These are phyloP conservation scores for Pelodytes ibericus DNA, from an alignment of 2,797 vertebrate genomes.

Conservation along the genomic window DNA sequence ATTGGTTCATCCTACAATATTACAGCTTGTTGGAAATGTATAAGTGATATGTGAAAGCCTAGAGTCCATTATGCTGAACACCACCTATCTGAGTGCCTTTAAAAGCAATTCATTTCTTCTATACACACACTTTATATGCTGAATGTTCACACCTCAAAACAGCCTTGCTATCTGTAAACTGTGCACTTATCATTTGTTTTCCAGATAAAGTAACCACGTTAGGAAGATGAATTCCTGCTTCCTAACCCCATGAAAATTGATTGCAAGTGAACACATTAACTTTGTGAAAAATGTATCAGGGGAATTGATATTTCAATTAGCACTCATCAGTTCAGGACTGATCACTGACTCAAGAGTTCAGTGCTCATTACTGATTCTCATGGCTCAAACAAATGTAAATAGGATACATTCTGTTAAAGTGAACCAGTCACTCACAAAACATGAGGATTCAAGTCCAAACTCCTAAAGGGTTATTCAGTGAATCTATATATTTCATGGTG, in stretches of 20 bases:
- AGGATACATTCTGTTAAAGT: background rate
- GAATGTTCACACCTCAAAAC: background rate
- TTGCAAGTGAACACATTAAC: conserved; percentile 47
- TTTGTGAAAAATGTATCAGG: conserved; percentile 43
- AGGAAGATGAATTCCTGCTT: conserved; percentile 32
- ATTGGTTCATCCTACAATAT: no score
- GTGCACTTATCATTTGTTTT: background rate
- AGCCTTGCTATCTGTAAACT: background rate
- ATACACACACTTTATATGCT: no score
- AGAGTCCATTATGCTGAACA: background rate
- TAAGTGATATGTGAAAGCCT: no score
- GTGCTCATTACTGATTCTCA: conserved; percentile 9
- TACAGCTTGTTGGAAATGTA: no score
- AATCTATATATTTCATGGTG: no score
- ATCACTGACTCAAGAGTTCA: conserved; percentile 30
- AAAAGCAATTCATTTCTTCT: background rate
- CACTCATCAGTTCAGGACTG: conserved; percentile 35
- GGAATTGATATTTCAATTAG: conserved; percentile 54
- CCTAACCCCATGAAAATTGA: conserved; percentile 43
- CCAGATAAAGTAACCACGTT: background rate
- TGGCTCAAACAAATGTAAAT: conserved; percentile 27
- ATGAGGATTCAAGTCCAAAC: no score
- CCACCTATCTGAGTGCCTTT: background rate
- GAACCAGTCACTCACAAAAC: no score
- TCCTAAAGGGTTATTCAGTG: no score